phyloP scores from a whole-genome alignment of 2,888 invertebrate genomes.

The Copidosoma aretas region DNA sequence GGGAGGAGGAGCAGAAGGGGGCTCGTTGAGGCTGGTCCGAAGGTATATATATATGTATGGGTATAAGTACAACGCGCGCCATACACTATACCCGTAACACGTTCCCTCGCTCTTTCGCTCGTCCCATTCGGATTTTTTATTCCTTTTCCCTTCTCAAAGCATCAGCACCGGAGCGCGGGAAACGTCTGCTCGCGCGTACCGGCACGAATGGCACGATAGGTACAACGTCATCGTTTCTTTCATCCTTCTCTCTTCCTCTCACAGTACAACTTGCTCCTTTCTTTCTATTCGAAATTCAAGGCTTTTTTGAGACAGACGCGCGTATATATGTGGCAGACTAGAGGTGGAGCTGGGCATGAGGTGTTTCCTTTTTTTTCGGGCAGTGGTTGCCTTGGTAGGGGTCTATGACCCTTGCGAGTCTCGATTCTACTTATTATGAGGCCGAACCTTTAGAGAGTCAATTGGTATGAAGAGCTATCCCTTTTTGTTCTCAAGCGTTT shows the following conservation, averaged over 20 bases:
- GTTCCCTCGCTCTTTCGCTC: constrained; percentile 38
- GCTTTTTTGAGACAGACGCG: neutral
- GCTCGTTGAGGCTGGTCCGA: too few species aligned
- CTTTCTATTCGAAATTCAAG: neutral
- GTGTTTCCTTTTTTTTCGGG: neutral
- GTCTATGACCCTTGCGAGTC: neutral
- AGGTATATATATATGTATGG: too few species aligned
- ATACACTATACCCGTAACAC: neutral
- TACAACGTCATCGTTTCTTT: constrained; percentile 7
- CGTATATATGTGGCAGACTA: neutral
- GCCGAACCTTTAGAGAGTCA: too few species aligned
- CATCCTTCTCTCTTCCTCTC: neutral
- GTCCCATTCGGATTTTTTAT: constrained; percentile 42
- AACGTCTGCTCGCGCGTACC: constrained; percentile 7
- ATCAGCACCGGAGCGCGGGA: constrained; percentile 29
- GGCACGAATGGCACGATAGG: too few species aligned
- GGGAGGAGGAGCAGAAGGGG: too few species aligned
- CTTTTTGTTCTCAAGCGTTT: too few species aligned
- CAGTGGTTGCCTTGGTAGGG: neutral
- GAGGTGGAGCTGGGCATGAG: neutral
- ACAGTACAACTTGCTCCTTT: too few species aligned
- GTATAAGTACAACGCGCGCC: neutral
- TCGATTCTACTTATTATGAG: too few species aligned
- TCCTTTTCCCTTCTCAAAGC: constrained; percentile 6
- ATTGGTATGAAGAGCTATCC: too few species aligned